phyloP scores from a whole-genome alignment of 1,140 invertebrate species.

The Tetranychus urticae region DNA sequence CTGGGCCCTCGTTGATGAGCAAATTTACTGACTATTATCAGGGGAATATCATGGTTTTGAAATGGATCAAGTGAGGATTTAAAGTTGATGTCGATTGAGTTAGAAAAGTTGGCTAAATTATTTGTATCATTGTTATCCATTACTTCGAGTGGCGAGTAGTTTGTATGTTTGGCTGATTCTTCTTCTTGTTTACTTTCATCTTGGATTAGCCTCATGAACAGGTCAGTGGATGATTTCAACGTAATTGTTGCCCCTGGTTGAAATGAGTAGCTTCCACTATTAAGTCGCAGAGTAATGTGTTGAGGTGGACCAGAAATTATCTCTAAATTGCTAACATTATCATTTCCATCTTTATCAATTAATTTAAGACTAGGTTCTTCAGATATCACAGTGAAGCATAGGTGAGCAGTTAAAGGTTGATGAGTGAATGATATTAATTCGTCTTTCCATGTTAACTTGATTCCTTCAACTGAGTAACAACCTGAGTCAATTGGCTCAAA shows the following conservation, averaged over 20 bases:
- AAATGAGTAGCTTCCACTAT: conserved; percentile 25
- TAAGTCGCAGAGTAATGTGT: conserved; percentile 21
- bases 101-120: not conserved
- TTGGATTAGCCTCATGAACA: not conserved
- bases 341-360: not conserved
- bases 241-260: conserved; percentile 7
- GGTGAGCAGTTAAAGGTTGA: not conserved
- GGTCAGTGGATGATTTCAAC: conserved; percentile 7
- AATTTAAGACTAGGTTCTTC: conserved; percentile 3
- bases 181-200: not conserved
- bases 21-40: conserved; percentile 42
- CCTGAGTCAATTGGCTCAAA: conserved; percentile 19
- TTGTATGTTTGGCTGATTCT: not conserved
- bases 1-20: conserved; percentile 37
- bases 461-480: conserved; percentile 2
- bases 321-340: conserved; percentile 18
- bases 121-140: not conserved
- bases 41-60: conserved; percentile 30
- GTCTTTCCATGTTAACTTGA: not conserved
- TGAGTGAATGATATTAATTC: not conserved
- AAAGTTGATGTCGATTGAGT: not conserved
- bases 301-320: conserved; percentile 28
- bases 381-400: conserved; percentile 1
- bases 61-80: conserved; percentile 34
- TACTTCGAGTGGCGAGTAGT: too few species aligned